Evolutionary conservation across 2,888 invertebrate species (phyloP), one percentile per base, ranked within the genome.

Genomic region (Rugalucina vietnamica): DNA sequence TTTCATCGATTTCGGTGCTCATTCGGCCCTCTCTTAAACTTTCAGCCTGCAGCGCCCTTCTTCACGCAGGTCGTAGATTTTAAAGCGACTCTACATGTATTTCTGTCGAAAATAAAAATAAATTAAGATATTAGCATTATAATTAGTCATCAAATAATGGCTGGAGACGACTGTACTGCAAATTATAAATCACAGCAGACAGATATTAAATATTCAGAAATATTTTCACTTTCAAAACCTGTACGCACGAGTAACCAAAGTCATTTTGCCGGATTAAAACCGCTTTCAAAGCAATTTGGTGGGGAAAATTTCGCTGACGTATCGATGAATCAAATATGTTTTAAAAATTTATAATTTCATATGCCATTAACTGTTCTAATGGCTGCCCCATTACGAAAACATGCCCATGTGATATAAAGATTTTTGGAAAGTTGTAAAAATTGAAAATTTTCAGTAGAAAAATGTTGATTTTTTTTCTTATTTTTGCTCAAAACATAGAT

Each of bases 301-400:
- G 32, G 34, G 21, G 34, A 8, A n/a, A 65, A 65, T 18, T n/a
- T 32, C 34, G 65, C 21, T 34, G 65, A 65, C 65, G 29, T 18
- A 21, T 65, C 65, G 34, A 32, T 65, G 24, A 65, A 65, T 1
- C 65, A 65, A 65, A 34, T 24, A 12, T 65, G 24, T 34, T 65
- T 65, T 29, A 24, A 65, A n/a, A 65, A 65, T 65, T 65, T 34
- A 65, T 65, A 65, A 65, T 65, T 65, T 65, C 65, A 65, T 65
- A 65, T 65, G 24, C 65, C 65, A 65, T 65, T 65, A 65, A 65
- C 5, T 34, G 29, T 65, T 32, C 5, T 65, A 65, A 65, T 65
- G 65, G 29, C 29, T 34, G 65, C 32, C 34, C 34, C 18, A 34
- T 29, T 65, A n/a, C n/a, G n/a, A n/a, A n/a, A n/a, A n/a, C n/a